Evolutionary conservation across 2,888 invertebrate genomes (phyloP).

Genomic region (Endotricha flammealis): DNA sequence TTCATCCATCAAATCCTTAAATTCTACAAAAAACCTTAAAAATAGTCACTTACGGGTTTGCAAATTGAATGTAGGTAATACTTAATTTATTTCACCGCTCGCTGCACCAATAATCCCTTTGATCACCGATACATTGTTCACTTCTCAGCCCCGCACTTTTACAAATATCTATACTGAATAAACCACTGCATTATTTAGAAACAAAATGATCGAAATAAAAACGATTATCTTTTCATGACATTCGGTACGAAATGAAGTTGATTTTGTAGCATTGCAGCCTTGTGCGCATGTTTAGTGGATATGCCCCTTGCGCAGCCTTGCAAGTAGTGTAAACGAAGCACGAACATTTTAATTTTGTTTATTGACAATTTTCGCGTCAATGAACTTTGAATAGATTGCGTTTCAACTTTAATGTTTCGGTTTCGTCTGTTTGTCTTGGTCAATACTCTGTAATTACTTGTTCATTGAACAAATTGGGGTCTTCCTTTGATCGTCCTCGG

Average conservation of each 20-base stretch:
- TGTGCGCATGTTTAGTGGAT: constrained; percentile 66
- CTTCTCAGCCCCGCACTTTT: constrained; percentile 26
- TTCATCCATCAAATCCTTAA: too few species aligned
- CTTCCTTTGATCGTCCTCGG: too few species aligned
- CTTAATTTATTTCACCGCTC: too few species aligned
- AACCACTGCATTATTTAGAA: constrained; percentile 39
- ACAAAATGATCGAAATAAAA: constrained; percentile 34
- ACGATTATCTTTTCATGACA: constrained; percentile 47
- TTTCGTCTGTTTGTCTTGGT: constrained; percentile 10
- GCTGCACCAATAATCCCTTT: constrained; percentile 2
- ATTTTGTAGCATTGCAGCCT: constrained; percentile 72
- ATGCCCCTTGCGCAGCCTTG: constrained; percentile 60
- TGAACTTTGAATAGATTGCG: constrained; percentile 39
- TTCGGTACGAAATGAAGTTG: constrained; percentile 57
- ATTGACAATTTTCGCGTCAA: constrained; percentile 64
- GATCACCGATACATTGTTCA: constrained; percentile 48
- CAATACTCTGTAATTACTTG: constrained; percentile 17
- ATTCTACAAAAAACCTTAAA: too few species aligned
- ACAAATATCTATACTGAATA: constrained; percentile 25
- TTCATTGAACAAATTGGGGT: constrained; percentile 22
- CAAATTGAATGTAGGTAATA: too few species aligned
- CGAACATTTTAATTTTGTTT: constrained; percentile 56
- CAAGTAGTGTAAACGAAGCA: constrained; percentile 29
- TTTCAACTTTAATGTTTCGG: constrained; percentile 14
- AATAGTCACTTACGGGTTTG: too few species aligned